Conservation (phyloP, 2,113 vertebrate genomes). For the Campylomormyrus tamandua region DNA sequence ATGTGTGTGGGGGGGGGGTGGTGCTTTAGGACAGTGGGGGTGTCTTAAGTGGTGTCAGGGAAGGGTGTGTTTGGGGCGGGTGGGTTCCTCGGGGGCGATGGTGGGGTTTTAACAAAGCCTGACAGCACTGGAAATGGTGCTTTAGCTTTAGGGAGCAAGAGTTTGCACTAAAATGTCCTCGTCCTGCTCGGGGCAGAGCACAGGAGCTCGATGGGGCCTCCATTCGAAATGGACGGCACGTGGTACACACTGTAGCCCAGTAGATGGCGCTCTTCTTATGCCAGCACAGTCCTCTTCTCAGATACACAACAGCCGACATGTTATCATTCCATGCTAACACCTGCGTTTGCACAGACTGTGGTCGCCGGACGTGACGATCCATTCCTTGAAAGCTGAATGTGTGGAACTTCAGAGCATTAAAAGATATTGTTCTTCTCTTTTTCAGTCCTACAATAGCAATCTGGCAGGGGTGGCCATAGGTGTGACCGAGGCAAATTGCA, state of each 20-base stretch:
- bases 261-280: neutral
- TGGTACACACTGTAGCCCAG: slow-evolving; percentile 21
- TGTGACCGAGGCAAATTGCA: neutral
- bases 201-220: slow-evolving; percentile 54
- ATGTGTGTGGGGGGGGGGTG: slow-evolving; percentile 34
- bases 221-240: slow-evolving; percentile 50
- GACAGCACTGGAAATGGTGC: slow-evolving; percentile 69
- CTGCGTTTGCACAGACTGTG: neutral
- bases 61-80: slow-evolving; percentile 45
- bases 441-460: neutral
- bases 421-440: neutral
- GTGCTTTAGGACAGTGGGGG: slow-evolving; percentile 48
- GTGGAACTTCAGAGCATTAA: neutral
- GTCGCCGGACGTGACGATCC: neutral
- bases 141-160: slow-evolving; percentile 66
- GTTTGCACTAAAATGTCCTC: slow-evolving; percentile 71
- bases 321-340: neutral
- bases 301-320: neutral
- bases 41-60: slow-evolving; percentile 24
- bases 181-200: slow-evolving; percentile 55
- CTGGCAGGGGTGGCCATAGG: neutral
- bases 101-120: slow-evolving; percentile 53
- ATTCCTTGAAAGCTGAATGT: neutral
- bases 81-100: slow-evolving; percentile 22
- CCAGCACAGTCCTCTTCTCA: neutral